phyloP scores from a whole-genome alignment of 2,888 invertebrate species.

The Orchesella flavescens region DNA sequence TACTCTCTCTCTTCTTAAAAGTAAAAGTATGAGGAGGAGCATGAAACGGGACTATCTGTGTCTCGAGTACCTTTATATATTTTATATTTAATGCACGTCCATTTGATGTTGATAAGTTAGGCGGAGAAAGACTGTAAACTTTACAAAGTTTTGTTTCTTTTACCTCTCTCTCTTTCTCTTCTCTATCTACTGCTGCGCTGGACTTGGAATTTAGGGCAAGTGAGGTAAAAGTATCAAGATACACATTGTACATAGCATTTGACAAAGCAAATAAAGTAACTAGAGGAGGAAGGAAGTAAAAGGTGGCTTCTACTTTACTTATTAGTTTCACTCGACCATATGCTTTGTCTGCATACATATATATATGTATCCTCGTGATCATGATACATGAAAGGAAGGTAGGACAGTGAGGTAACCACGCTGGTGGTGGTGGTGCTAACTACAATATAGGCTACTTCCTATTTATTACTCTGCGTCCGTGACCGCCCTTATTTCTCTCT shows the following conservation, averaged over 20 bases:
- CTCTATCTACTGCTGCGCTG: no score
- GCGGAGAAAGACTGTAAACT: neutral
- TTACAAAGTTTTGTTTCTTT: neutral
- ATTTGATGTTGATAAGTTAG: neutral
- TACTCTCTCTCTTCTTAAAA: neutral
- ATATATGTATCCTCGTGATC: neutral
- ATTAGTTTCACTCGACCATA: neutral
- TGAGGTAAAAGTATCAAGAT: neutral
- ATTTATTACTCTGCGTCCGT: conserved; percentile 42
- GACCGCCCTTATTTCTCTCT: conserved; percentile 38
- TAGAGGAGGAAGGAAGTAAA: conserved; percentile 4
- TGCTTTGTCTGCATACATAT: neutral
- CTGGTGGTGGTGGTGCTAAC: conserved; percentile 10
- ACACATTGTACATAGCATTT: neutral
- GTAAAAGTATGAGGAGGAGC: neutral
- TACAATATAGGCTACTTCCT: conserved; percentile 46
- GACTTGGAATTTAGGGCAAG: neutral
- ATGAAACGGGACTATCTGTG: neutral
- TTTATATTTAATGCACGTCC: conserved; percentile 7
- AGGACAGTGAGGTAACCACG: conserved; percentile 9
- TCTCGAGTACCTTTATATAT: neutral
- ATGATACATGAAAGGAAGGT: no score
- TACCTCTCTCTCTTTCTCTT: neutral
- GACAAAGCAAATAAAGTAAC: conserved; percentile 1
- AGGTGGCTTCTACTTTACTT: conserved; percentile 1